Evolutionary conservation across 2,888 invertebrate genomes (phyloP).

Genomic region (Dichetophora obliterata): DNA sequence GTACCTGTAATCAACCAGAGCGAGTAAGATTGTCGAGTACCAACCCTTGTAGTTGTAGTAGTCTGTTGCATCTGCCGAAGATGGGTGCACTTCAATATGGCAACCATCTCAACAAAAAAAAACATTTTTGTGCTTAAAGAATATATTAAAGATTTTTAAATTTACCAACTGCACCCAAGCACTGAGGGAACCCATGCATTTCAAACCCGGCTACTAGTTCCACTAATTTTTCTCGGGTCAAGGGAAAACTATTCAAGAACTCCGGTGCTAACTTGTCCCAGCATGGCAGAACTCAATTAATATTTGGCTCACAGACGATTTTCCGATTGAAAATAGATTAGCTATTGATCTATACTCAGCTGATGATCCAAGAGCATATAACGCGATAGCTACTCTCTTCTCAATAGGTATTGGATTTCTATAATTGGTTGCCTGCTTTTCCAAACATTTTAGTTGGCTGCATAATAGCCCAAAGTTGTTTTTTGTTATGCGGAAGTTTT

Average conservation of each 20-base stretch:
- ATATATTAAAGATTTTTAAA: neutral
- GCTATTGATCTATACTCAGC: neutral
- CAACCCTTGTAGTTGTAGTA: constrained; percentile 2
- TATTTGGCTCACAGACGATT: constrained; percentile 3
- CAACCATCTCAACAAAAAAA: constrained; percentile 13
- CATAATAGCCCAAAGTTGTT: neutral
- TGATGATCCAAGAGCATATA: constrained; percentile 8
- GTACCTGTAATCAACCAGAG: constrained; percentile 15
- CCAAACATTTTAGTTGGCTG: neutral
- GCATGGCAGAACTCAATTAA: neutral
- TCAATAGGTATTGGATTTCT: neutral
- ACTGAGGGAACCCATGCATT: neutral
- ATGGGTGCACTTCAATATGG: neutral
- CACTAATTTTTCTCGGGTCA: neutral
- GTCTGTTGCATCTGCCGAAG: neutral
- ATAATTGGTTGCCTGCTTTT: neutral
- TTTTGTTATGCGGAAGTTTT: neutral
- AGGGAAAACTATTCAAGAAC: neutral
- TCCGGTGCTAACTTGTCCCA: constrained; percentile 9
- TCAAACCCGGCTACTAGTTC: constrained; percentile 5
- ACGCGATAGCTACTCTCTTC: constrained; percentile 5
- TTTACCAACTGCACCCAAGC: constrained; percentile 8
- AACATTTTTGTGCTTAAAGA: neutral
- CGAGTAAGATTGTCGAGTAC: neutral
- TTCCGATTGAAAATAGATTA: neutral